Percentiles rank a stretch among this genome's conserved stretches.
phyloP scores from a whole-genome alignment of 2,113 vertebrate species.

The Lepisosteus osseus region DNA sequence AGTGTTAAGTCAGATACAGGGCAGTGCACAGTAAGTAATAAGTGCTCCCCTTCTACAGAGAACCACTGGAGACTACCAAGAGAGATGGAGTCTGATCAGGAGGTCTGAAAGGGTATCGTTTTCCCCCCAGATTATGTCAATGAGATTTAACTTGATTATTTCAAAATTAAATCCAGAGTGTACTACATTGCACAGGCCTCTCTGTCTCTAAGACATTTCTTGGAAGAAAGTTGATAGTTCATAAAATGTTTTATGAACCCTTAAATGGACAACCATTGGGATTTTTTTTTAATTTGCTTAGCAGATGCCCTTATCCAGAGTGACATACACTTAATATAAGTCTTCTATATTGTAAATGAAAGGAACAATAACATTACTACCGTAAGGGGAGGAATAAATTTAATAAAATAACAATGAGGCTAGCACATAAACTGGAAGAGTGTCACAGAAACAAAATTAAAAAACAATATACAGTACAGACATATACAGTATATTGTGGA shows the following conservation, averaged over 20 bases:
- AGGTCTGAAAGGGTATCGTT: constrained; percentile 23
- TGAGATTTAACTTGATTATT: constrained; percentile 11
- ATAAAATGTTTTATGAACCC: constrained; percentile 20
- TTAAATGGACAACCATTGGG: constrained; percentile 20
- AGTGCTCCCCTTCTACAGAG: constrained; percentile 30
- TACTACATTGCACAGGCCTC: constrained; percentile 22
- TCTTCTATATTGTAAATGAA: not conserved
- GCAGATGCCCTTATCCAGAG: too few species aligned
- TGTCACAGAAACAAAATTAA: too few species aligned
- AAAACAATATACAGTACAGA: too few species aligned
- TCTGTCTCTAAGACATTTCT: constrained; percentile 17
- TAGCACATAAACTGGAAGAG: too few species aligned
- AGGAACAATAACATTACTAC: too few species aligned
- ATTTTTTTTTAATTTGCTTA: constrained; percentile 6
- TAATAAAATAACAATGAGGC: too few species aligned
- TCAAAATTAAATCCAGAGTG: not conserved
- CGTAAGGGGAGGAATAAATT: too few species aligned
- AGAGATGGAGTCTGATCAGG: constrained; percentile 25
- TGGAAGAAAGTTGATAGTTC: constrained; percentile 13
- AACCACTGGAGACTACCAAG: constrained; percentile 21
- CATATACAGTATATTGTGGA: too few species aligned
- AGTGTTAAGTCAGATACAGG: constrained; percentile 29
- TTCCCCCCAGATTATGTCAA: constrained; percentile 1
- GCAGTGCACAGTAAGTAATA: constrained; percentile 32
- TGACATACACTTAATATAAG: constrained; percentile 4